These are phyloP conservation scores for Hydractinia symbiolongicarpus DNA, from an alignment of 30 jellyfish, hydroid and myxozoan genomes.

Conservation along the genomic window DNA sequence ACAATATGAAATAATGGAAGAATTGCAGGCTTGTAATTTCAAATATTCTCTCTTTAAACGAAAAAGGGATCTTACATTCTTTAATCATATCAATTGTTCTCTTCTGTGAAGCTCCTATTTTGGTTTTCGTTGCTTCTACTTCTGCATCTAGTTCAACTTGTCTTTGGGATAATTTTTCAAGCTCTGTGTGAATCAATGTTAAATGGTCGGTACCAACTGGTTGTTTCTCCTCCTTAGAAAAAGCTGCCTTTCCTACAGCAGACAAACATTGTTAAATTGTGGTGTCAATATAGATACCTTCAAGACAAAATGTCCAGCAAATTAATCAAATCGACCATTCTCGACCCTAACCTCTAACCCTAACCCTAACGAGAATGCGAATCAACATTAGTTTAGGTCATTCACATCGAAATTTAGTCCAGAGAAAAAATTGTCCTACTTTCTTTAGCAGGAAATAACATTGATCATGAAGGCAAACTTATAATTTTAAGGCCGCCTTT, in stretches of 20 bases:
- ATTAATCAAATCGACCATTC: too few relatives aligned
- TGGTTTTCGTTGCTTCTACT: neutral
- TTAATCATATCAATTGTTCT: slow-evolving; percentile 23
- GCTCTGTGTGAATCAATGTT: slow-evolving; percentile 19
- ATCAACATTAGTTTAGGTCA: too few relatives aligned
- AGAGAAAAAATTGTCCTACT: too few relatives aligned
- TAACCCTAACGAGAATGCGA: too few relatives aligned
- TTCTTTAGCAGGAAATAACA: too few relatives aligned
- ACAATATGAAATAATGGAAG: neutral
- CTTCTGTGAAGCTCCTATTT: slow-evolving; percentile 1
- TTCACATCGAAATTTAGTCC: too few relatives aligned
- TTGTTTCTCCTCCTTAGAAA: slow-evolving; percentile 9
- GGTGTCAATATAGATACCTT: too few relatives aligned
- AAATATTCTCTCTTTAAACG: too few relatives aligned
- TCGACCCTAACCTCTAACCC: too few relatives aligned
- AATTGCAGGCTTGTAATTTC: neutral
- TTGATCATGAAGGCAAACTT: too few relatives aligned
- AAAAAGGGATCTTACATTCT: slow-evolving; percentile 15
- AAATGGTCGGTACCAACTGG: slow-evolving; percentile 15
- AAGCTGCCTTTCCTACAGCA: slow-evolving; percentile 4
- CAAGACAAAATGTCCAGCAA: too few relatives aligned
- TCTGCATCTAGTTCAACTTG: slow-evolving; percentile 6
- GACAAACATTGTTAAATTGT: neutral
- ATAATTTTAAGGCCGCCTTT: too few relatives aligned
- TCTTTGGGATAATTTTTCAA: slow-evolving; percentile 18